These are phyloP conservation scores for Etheostoma spectabile DNA, from an alignment of 2,113 vertebrate species.

Conservation along the genomic window DNA sequence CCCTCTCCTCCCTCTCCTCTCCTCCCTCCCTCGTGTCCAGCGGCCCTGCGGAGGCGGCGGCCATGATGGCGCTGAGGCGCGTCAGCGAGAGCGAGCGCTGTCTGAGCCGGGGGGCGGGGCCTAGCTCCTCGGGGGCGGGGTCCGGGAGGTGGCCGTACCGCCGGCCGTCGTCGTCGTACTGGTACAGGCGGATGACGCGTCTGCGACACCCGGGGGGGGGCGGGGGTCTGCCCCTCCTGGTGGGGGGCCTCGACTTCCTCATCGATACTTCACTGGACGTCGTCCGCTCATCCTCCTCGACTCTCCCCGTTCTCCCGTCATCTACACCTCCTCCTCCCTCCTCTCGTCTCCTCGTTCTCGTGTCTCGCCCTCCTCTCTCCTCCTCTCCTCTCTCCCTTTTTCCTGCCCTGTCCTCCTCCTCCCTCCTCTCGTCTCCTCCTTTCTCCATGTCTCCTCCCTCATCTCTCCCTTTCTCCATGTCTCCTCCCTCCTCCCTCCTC, in stretches of 20 bases:
- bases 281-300: background rate
- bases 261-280: too few species aligned
- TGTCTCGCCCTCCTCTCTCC: background rate
- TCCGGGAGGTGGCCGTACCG: constrained; percentile 73
- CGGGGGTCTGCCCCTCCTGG: too few species aligned
- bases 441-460: too few species aligned
- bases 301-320: background rate
- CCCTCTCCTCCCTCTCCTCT: background rate
- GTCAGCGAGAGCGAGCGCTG: constrained; percentile 79
- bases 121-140: background rate
- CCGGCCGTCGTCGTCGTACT: constrained; percentile 84
- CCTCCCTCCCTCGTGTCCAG: constrained; percentile 30
- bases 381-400: background rate
- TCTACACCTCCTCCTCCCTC: too few species aligned
- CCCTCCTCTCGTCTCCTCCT: background rate
- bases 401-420: background rate
- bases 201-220: constrained; percentile 18
- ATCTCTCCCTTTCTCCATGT: background rate
- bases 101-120: constrained; percentile 38
- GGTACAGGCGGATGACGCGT: constrained; percentile 82
- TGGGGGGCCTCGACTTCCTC: too few species aligned
- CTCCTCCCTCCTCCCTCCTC: background rate
- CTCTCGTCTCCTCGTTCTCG: too few species aligned
- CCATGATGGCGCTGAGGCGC: constrained; percentile 82
- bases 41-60: constrained; percentile 45